These are phyloP conservation scores for Amblyteles armatorius DNA, from an alignment of 2,888 invertebrate genomes.

Conservation along the genomic window DNA sequence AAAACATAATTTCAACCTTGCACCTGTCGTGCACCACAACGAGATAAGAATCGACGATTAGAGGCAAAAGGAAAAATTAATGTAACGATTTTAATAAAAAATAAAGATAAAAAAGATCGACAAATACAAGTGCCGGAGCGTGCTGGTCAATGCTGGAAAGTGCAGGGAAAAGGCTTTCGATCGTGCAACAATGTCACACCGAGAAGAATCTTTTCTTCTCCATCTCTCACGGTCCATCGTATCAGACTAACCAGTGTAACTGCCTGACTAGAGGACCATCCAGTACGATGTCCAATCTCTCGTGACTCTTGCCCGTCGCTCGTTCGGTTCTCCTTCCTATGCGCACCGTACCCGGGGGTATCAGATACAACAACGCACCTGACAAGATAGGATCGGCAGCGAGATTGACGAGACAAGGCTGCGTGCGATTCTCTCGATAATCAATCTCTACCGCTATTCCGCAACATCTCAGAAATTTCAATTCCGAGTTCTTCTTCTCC, in stretches of 20 bases:
- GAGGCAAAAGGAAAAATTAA: background rate
- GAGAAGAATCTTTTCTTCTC: constrained; percentile 22
- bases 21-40: too few relatives aligned
- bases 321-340: constrained; percentile 81
- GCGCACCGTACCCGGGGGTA: constrained; percentile 85
- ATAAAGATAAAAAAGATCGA: background rate
- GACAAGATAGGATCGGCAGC: constrained; percentile 88
- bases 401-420: constrained; percentile 88
- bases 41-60: background rate
- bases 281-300: constrained; percentile 86
- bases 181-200: constrained; percentile 17
- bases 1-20: too few relatives aligned
- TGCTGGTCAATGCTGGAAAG: background rate
- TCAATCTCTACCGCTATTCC: constrained; percentile 86
- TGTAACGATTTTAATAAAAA: background rate
- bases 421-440: constrained; percentile 81
- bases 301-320: constrained; percentile 53
- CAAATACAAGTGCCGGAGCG: background rate
- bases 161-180: constrained; percentile 20
- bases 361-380: constrained; percentile 86
- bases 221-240: constrained; percentile 11
- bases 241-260: constrained; percentile 87
- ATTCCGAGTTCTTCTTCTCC: constrained; percentile 84
- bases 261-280: constrained; percentile 87
- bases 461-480: constrained; percentile 86